A percentile compares a stretch with the other conserved stretches of the same genome.
phyloP scores from a whole-genome alignment of 2,888 invertebrate genomes.

The Xylocampa areola region DNA sequence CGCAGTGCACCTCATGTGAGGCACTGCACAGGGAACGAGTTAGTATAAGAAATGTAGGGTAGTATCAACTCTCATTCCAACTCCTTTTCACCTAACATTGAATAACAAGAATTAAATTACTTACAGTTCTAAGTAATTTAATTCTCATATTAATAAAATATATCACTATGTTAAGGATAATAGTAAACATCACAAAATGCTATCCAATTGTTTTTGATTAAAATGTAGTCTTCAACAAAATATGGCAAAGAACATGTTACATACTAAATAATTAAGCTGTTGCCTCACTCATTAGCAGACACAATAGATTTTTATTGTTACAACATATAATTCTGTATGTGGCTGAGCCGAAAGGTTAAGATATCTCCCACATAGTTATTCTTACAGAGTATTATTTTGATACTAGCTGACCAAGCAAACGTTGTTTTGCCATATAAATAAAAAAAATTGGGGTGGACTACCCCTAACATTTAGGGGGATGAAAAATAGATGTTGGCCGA shows the following conservation, averaged over 20 bases:
- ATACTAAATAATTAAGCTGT: constrained; percentile 2
- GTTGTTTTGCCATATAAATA: too few species aligned
- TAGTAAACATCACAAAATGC: neutral
- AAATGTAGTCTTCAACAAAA: constrained; percentile 7
- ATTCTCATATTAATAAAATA: constrained; percentile 13
- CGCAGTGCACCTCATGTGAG: too few species aligned
- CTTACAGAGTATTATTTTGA: too few species aligned
- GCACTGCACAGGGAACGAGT: too few species aligned
- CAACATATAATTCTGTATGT: too few species aligned
- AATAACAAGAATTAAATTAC: neutral
- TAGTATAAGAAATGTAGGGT: constrained; percentile 13
- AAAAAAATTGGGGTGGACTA: too few species aligned
- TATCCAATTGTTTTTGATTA: constrained; percentile 3
- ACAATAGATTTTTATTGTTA: too few species aligned
- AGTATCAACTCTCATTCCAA: constrained; percentile 18
- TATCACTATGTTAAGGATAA: constrained; percentile 6
- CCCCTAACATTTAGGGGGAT: too few species aligned
- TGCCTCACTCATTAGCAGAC: too few species aligned
- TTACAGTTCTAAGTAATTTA: neutral
- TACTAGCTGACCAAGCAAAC: too few species aligned
- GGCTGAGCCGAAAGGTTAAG: too few species aligned
- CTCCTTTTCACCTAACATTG: constrained; percentile 6
- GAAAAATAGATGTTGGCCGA: too few species aligned
- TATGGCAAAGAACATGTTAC: constrained; percentile 2
- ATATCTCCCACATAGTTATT: neutral